Percentiles rank a stretch among this genome's conserved stretches.
These are phyloP conservation scores for Pristiophorus japonicus DNA, from an alignment of 2,113 vertebrate species.

Conservation along the genomic window DNA sequence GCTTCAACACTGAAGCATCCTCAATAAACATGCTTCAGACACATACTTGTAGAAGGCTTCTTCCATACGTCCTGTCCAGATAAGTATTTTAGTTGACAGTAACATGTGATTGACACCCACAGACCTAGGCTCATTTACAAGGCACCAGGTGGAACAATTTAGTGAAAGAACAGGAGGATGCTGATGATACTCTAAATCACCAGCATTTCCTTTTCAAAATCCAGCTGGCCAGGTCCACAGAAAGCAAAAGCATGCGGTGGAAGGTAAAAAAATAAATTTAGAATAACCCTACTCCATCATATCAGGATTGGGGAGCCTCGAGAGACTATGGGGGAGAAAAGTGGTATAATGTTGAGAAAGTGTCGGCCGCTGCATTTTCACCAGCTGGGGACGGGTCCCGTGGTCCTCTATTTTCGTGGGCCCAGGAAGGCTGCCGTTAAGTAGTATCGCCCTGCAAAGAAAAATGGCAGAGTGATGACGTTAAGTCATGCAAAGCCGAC, in stretches of 20 bases:
- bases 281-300: not conserved
- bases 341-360: too few species aligned
- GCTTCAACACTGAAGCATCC: not conserved
- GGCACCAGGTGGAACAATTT: not conserved
- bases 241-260: not conserved
- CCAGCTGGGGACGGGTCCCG: too few species aligned
- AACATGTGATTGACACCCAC: not conserved
- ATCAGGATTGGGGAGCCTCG: not conserved
- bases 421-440: too few species aligned
- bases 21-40: not conserved
- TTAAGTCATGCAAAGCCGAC: too few species aligned
- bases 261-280: not conserved
- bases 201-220: not conserved
- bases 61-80: not conserved
- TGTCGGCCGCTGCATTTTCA: too few species aligned
- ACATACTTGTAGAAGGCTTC: not conserved
- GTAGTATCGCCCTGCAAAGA: too few species aligned
- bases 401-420: too few species aligned
- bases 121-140: not conserved
- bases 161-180: not conserved
- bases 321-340: not conserved
- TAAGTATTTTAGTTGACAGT: not conserved
- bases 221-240: not conserved
- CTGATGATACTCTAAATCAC: conserved; percentile 8
- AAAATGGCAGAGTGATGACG: too few species aligned